Percentiles rank a stretch among this genome's conserved stretches.
Evolutionary conservation across 2,888 invertebrate species (phyloP).

Genomic region (Myopa tessellatipennis): DNA sequence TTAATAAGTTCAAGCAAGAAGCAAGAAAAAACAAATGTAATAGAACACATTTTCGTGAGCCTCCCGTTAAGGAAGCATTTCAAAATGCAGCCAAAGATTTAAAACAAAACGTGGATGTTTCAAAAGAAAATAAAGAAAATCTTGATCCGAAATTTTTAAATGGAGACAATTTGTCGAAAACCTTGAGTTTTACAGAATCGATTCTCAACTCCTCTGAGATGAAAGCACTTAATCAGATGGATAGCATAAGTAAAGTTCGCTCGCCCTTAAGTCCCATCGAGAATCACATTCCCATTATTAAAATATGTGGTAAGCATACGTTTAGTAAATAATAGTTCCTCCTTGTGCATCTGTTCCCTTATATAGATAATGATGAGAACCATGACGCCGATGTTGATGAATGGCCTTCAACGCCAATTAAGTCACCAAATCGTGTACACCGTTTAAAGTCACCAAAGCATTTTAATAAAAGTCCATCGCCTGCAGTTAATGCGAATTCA

Average conservation of each 20-base stretch:
- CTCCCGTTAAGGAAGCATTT: constrained; percentile 13
- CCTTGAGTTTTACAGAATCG: constrained; percentile 64
- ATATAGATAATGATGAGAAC: constrained; percentile 44
- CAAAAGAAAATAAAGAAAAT: constrained; percentile 60
- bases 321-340: background rate
- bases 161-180: constrained; percentile 53
- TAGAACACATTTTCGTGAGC: background rate
- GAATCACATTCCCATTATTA: constrained; percentile 13
- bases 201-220: constrained; percentile 60
- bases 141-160: constrained; percentile 49
- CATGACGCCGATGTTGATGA: constrained; percentile 62
- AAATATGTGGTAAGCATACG: background rate
- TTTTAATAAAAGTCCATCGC: constrained; percentile 8
- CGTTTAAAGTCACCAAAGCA: constrained; percentile 55
- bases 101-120: constrained; percentile 10
- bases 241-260: constrained; percentile 50
- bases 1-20: constrained; percentile 54
- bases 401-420: constrained; percentile 59
- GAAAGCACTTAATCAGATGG: constrained; percentile 52
- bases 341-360: background rate
- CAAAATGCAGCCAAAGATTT: background rate
- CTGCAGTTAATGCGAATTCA: constrained; percentile 3
- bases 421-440: constrained; percentile 54
- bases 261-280: constrained; percentile 60
- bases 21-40: constrained; percentile 40